Conservation (phyloP, 2,888 invertebrate genomes). For the Melanostoma mellinum region DNA sequence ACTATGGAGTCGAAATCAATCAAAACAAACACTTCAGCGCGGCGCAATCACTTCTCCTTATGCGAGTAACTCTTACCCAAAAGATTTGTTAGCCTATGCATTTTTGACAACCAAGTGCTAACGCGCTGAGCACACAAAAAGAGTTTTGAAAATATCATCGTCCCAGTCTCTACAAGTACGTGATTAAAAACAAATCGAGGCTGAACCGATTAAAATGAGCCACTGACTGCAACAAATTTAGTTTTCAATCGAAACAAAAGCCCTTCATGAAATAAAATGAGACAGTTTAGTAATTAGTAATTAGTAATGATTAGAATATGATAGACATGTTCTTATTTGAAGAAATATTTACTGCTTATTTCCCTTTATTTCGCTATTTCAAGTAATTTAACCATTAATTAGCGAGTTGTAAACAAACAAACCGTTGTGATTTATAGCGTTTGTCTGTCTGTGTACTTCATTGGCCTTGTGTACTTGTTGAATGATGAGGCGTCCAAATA, state of each 20-base stretch:
- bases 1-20: slow-evolving; percentile 20
- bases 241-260: no score
- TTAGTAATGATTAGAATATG: neutral
- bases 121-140: slow-evolving; percentile 11
- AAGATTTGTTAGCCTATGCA: no score
- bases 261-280: no score
- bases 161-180: slow-evolving; percentile 10
- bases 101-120: slow-evolving; percentile 48
- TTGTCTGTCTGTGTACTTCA: neutral
- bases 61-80: neutral
- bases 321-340: neutral
- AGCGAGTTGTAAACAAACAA: slow-evolving; percentile 16
- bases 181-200: slow-evolving; percentile 41
- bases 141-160: neutral
- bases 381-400: slow-evolving; percentile 6
- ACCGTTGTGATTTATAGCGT: slow-evolving; percentile 21
- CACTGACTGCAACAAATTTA: neutral
- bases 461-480: slow-evolving; percentile 26
- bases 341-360: slow-evolving; percentile 1
- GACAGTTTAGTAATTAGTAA: no score
- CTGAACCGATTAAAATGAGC: slow-evolving; percentile 15
- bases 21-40: slow-evolving; percentile 15
- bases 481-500: slow-evolving; percentile 13
- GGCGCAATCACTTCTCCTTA: slow-evolving; percentile 4
- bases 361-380: neutral